Percentiles rank a stretch among this genome's conserved stretches.
Evolutionary conservation across 1,140 invertebrate genomes (phyloP).

Genomic region (Nasonia vitripennis): DNA sequence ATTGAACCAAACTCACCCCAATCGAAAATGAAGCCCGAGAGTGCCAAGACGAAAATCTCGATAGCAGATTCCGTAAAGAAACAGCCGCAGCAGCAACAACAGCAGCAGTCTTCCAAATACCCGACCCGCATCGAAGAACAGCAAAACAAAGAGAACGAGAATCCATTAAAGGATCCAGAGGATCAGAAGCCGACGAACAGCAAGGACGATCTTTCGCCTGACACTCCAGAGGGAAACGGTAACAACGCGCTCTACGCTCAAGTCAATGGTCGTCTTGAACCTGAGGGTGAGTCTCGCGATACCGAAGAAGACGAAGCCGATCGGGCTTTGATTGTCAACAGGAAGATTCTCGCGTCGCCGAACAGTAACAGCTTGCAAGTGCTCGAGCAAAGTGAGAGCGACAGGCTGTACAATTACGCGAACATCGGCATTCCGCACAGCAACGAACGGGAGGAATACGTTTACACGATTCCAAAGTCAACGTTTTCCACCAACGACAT

Average conservation of each 20-base stretch:
- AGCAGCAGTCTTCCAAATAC: slow-evolving; percentile 57
- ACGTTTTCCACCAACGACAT: slow-evolving; percentile 61
- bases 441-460: slow-evolving; percentile 58
- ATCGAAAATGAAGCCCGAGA: slow-evolving; percentile 61
- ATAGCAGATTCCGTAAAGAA: slow-evolving; percentile 65
- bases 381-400: slow-evolving; percentile 50
- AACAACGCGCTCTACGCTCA: slow-evolving; percentile 66
- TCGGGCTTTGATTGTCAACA: slow-evolving; percentile 49
- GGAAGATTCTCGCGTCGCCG: slow-evolving; percentile 2
- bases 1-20: slow-evolving; percentile 61
- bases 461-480: slow-evolving; percentile 67
- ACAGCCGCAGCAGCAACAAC: slow-evolving; percentile 48
- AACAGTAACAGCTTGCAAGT: slow-evolving; percentile 9
- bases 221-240: slow-evolving; percentile 62
- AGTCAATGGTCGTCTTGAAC: slow-evolving; percentile 69
- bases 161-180: slow-evolving; percentile 75
- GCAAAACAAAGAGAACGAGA: slow-evolving; percentile 84
- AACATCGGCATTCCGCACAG: slow-evolving; percentile 60
- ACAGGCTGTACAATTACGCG: slow-evolving; percentile 63
- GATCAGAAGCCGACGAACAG: slow-evolving; percentile 26
- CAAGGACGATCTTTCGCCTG: slow-evolving; percentile 44
- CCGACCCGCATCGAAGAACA: slow-evolving; percentile 76
- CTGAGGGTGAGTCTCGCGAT: slow-evolving; percentile 70
- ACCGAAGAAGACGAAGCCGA: slow-evolving; percentile 71
- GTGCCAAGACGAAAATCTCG: slow-evolving; percentile 66